Base-by-base conservation (phyloP, 2,888 invertebrate genomes). In the Caenorhabditis angaria region DNA sequence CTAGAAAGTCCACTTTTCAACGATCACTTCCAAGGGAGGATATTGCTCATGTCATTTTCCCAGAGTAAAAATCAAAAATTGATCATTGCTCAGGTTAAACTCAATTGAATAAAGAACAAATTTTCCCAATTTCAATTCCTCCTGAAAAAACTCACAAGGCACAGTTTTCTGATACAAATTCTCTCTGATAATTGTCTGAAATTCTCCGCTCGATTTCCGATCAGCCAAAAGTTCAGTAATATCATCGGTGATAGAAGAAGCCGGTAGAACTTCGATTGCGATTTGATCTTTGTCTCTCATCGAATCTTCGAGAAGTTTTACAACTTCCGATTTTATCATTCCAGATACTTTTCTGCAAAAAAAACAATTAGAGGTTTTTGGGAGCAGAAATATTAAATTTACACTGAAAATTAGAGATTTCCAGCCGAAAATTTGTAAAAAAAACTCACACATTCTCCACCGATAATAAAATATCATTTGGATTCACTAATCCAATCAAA, bases 141-240 rank as follows among this genome's bases (percentile, higher is more conserved):
- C n/a, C n/a, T n/a, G n/a, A 60, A 24, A 25, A 29, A 65, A 81
- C 83, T 81, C 80, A 87, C 88, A 89, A 48, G 91, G 91, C 14
- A 91, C 91, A 27, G 91, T 91, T 77, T 91, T 88, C 80, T 90
- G 88, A 86, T 91, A 91, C 64, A 91, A 88, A 86, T 92, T 92
- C 85, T 92, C 91, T 65, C 91, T 87, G 66, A 92, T 91, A n/a
- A 90, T 91, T 76, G 90, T 91, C 86, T 92, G 91, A 54, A 91
- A 88, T 71, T 91, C 91, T 41, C 58, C 56, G 4, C 75, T 61
- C 48, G 67, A 77, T 8, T 69, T 65, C 48, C 77, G 71, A 59
- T 85, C 83, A 2, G 77, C 72, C 8, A 85, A 68, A 28, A 85
- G 66, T 60, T 83, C 79, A 32, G 79, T 72, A 6, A 85, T 76